These are phyloP conservation scores for Notodonta ziczac DNA, from an alignment of 2,888 invertebrate genomes.

Conservation along the genomic window DNA sequence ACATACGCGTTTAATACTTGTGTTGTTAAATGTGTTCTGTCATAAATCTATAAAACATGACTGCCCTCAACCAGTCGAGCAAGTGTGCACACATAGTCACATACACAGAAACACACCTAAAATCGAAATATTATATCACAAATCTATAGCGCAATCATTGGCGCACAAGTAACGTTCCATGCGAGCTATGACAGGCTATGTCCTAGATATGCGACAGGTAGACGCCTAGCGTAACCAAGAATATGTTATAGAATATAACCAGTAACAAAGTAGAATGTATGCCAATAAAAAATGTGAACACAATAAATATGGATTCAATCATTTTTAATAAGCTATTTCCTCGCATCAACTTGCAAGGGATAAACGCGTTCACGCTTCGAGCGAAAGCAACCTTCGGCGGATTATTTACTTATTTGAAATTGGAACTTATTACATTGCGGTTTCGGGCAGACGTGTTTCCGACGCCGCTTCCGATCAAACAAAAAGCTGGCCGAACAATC, in stretches of 20 bases:
- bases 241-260: constrained; percentile 49
- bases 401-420: constrained; percentile 77
- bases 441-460: constrained; percentile 81
- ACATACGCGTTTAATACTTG: not conserved
- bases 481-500: constrained; percentile 62
- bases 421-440: constrained; percentile 79
- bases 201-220: constrained; percentile 78
- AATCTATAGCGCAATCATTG: constrained; percentile 72
- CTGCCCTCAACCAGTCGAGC: constrained; percentile 26
- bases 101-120: constrained; percentile 44
- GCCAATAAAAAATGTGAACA: constrained; percentile 38
- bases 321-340: constrained; percentile 53
- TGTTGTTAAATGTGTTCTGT: not conserved
- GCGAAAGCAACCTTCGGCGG: constrained; percentile 63
- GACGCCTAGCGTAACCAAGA: constrained; percentile 63
- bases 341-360: constrained; percentile 54
- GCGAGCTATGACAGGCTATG: constrained; percentile 77
- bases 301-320: constrained; percentile 50
- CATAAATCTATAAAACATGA: constrained; percentile 12
- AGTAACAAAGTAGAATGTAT: constrained; percentile 58
- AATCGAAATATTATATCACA: constrained; percentile 69
- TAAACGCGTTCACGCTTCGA: constrained; percentile 53
- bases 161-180: constrained; percentile 66
- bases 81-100: constrained; percentile 29
- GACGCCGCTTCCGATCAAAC: constrained; percentile 72